Base-by-base conservation (phyloP, 2,113 vertebrate genomes). In the Alouatta palliata region DNA sequence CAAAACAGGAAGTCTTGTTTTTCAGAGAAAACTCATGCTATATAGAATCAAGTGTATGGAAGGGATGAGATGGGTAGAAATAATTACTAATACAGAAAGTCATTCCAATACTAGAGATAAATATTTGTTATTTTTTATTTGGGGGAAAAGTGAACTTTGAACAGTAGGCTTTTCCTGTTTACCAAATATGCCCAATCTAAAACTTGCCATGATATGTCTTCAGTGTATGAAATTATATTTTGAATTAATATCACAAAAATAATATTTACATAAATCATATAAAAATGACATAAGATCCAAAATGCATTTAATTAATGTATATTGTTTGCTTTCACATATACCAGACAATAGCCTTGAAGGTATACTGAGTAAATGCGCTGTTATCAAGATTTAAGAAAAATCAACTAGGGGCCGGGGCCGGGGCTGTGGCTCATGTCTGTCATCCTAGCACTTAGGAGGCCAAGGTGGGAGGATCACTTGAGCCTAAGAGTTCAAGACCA, bases 261-360 rank as follows among this genome's bases (percentile, higher is more conserved):
- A 92, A 40, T 91, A 87, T 76, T 97, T 95, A 90, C 3, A 84
- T 37, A 97, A 95, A 76, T 76, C 54, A 79, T 27, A 61, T 58
- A 19, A 97, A 87, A 79, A 94, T 95, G 27, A 95, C 40, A 76
- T 45, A 91, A 91, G 25, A 23, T 2, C 2, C 84, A 90, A 93
- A 11, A 82, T 96, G 77, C 92, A 79, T 81, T 90, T 95, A 81
- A 90, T 94, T 97, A 2, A 47, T 82, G 97, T 86, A 61, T 82
- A 56, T 91, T 84, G 90, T 75, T n/a, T 85, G 19, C 45, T 93
- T 95, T 58, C 11, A 73, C 27, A 93, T 91, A 86, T 80, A 87
- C 68, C n/a, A 89, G 20, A 86, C 61, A 77, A 45, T 19, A 82
- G 54, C 1, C 6, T 54, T 92, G 11, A 19, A 95, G 58, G 49